phyloP scores from a whole-genome alignment of 1,140 invertebrate species.

The Telenomus remus region DNA sequence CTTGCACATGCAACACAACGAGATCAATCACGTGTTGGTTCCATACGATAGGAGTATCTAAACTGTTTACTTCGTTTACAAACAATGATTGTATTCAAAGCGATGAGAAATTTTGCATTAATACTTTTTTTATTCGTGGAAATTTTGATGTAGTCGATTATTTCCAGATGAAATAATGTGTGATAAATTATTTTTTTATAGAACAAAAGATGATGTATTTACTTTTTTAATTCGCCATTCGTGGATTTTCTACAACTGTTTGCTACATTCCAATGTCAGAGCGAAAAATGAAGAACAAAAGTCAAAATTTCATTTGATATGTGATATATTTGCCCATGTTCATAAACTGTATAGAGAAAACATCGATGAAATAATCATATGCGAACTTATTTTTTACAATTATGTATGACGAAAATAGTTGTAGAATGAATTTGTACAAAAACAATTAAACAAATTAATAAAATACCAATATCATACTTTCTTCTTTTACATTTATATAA shows the following conservation, averaged over 20 bases:
- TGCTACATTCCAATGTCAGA: too few species aligned
- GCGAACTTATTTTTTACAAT: not conserved
- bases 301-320: not conserved
- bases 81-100: not conserved
- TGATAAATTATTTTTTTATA: too few species aligned
- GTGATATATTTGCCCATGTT: not conserved
- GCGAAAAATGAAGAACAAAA: not conserved
- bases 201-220: too few species aligned
- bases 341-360: not conserved
- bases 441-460: too few species aligned
- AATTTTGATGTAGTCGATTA: too few species aligned
- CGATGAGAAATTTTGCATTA: not conserved
- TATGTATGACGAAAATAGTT: not conserved
- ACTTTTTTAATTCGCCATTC: too few species aligned
- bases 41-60: constrained; percentile 32
- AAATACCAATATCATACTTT: too few species aligned
- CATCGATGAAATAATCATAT: not conserved
- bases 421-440: not conserved
- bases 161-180: too few species aligned
- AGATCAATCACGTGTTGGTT: constrained; percentile 32
- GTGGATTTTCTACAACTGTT: too few species aligned
- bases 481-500: too few species aligned
- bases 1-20: constrained; percentile 36
- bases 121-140: not conserved
- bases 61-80: constrained; percentile 16